Evolutionary conservation across 2,113 vertebrate genomes (phyloP).

Genomic region (Sakesphorus luctuosus): DNA sequence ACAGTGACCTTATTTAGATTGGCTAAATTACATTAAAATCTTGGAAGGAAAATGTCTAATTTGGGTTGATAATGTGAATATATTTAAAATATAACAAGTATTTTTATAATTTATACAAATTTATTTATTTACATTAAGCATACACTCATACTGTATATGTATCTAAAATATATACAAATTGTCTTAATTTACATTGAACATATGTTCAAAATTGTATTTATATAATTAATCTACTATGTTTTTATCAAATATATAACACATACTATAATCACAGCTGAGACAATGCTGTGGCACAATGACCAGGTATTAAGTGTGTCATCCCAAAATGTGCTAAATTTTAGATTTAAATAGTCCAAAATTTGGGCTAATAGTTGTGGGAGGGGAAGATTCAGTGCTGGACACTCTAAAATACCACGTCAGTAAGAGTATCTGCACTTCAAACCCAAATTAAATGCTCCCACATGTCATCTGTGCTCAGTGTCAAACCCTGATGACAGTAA

Average conservation of each 20-base stretch:
- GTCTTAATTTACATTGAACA: not conserved
- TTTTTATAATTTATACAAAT: not conserved
- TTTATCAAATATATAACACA: not conserved
- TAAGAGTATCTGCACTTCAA: not conserved
- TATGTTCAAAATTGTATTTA: not conserved
- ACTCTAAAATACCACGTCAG: not conserved
- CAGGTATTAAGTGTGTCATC: not conserved
- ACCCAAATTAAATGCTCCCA: not conserved
- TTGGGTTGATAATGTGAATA: not conserved
- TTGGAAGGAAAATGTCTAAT: not conserved
- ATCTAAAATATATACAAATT: not conserved
- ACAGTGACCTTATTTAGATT: not conserved
- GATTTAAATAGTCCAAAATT: not conserved
- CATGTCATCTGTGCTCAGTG: not conserved
- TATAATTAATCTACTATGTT: not conserved
- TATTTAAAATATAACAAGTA: not conserved
- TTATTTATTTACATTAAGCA: not conserved
- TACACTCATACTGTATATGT: not conserved
- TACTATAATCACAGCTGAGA: not conserved
- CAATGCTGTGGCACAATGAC: not conserved
- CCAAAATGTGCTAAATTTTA: not conserved
- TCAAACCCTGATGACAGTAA: constrained; percentile 30
- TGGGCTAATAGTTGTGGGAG: not conserved
- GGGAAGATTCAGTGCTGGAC: not conserved
- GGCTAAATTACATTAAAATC: not conserved